Percentiles rank a stretch among this genome's conserved stretches.
These are phyloP conservation scores for Barypeithes pellucidus DNA, from an alignment of 2,888 invertebrate genomes.

Conservation along the genomic window DNA sequence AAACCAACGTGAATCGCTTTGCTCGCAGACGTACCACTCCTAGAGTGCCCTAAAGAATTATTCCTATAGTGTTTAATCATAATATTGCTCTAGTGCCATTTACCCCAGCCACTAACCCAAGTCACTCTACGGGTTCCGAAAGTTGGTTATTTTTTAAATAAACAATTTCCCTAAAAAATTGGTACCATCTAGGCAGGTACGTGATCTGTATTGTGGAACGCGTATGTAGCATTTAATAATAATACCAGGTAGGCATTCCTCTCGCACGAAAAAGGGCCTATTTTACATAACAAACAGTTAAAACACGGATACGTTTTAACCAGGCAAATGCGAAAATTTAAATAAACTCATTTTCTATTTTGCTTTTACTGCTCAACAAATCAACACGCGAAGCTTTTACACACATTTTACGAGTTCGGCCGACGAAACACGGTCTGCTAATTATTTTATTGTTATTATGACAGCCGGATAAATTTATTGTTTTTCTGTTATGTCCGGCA, in stretches of 20 bases:
- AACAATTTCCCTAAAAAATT: too few species aligned
- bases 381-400: conserved; percentile 45
- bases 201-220: conserved; percentile 5
- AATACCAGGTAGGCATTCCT: conserved; percentile 39
- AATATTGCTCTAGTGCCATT: too few species aligned
- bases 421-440: conserved; percentile 32
- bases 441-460: conserved; percentile 44
- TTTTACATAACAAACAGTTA: conserved; percentile 53
- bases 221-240: conserved; percentile 15
- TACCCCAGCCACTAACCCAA: too few species aligned
- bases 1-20: too few species aligned
- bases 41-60: too few species aligned
- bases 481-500: conserved; percentile 18
- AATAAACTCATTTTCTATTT: conserved; percentile 54
- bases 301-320: conserved; percentile 44
- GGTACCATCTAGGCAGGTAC: background rate
- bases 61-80: too few species aligned
- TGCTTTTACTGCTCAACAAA: conserved; percentile 49
- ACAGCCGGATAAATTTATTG: conserved; percentile 21
- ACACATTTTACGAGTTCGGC: conserved; percentile 35
- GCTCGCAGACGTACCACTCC: too few species aligned
- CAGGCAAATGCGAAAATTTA: conserved; percentile 48
- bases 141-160: too few species aligned
- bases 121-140: too few species aligned
- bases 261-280: conserved; percentile 35